A percentile compares a stretch with the other conserved stretches of the same genome.
These are phyloP conservation scores for Cyanistes caeruleus DNA, from an alignment of 2,113 vertebrate species.

Conservation along the genomic window DNA sequence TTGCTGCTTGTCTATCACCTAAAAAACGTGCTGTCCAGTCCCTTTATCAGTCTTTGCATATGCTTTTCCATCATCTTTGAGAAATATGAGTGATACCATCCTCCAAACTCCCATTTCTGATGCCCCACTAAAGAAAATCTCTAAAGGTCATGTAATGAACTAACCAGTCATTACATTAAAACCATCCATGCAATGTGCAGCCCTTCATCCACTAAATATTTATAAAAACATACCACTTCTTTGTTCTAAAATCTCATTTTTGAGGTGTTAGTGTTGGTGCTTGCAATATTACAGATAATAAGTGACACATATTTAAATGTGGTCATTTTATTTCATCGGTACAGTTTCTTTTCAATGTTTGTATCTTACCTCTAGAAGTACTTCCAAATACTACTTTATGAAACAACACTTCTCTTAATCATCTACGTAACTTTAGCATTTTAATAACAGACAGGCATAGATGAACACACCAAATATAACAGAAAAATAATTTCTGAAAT, in stretches of 20 bases:
- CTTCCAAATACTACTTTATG: not conserved
- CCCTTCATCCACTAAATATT: not conserved
- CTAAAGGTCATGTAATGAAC: not conserved
- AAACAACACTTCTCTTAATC: not conserved
- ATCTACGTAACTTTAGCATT: not conserved
- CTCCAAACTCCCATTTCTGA: not conserved
- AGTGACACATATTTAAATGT: not conserved
- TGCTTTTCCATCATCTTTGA: not conserved
- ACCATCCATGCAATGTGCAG: not conserved
- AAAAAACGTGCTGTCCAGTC: not conserved
- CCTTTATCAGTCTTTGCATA: not conserved
- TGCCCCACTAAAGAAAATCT: not conserved
- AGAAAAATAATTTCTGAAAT: not conserved
- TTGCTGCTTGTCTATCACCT: not conserved
- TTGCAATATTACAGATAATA: not conserved
- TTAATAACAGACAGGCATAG: not conserved
- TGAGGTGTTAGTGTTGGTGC: not conserved
- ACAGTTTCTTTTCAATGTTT: accelerated
- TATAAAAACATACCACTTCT: not conserved
- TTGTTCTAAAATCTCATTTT: not conserved
- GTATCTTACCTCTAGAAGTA: not conserved
- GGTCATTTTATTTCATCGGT: not conserved
- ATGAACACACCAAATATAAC: not conserved
- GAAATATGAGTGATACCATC: accelerated
- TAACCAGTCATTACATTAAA: not conserved